A percentile compares a stretch with the other conserved stretches of the same genome.
Conservation (phyloP, 2,797 vertebrate species). For the Eulemur rubriventer region DNA sequence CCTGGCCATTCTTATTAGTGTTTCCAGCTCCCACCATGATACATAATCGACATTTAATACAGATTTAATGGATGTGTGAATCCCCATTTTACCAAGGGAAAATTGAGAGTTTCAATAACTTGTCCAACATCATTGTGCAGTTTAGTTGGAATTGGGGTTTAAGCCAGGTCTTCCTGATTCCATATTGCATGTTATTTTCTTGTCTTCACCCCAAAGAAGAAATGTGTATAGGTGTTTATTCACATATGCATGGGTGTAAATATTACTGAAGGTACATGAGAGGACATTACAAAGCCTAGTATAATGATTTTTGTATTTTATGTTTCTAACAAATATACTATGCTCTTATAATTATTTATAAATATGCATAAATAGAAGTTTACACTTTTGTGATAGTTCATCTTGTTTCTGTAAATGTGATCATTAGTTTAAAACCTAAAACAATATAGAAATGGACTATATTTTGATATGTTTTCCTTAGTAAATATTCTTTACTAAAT, state of each 20-base stretch:
- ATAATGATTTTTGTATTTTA: not conserved
- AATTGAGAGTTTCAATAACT: not conserved
- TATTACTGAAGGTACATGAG: not conserved
- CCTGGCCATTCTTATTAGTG: not conserved
- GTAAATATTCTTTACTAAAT: not conserved
- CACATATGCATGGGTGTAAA: not conserved
- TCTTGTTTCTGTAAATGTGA: not conserved
- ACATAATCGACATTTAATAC: not conserved
- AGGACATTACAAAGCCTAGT: not conserved
- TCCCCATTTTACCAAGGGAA: not conserved
- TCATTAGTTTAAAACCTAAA: constrained; percentile 33
- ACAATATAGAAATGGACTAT: not conserved
- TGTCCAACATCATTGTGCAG: not conserved
- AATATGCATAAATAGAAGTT: constrained; percentile 6
- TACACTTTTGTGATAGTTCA: not conserved
- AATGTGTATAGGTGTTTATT: not conserved
- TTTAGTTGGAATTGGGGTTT: not conserved
- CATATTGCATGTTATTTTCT: not conserved
- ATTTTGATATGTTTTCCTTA: constrained; percentile 1
- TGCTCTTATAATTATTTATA: not conserved
- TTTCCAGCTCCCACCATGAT: not conserved
- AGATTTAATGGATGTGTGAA: not conserved
- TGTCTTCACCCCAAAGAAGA: not conserved
- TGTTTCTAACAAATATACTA: not conserved
- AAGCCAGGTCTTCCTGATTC: not conserved